Evolutionary conservation across 2,797 vertebrate genomes (phyloP).

Genomic region (Diceros bicornis): DNA sequence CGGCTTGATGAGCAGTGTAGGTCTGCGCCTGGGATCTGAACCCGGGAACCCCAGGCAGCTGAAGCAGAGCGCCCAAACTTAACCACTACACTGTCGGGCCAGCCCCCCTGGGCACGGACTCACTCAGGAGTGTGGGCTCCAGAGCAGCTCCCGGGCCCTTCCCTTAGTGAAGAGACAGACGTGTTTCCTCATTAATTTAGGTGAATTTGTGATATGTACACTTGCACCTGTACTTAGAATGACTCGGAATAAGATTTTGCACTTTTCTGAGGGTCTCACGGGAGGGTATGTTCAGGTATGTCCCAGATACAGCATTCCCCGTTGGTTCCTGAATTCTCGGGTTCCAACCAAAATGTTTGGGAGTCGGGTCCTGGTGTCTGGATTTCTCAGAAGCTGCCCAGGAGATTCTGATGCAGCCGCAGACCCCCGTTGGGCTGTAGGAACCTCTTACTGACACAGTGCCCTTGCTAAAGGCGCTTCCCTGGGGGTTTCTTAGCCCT

Average conservation of each 20-base stretch:
- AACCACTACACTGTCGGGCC: too few species aligned
- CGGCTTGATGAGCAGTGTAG: too few species aligned
- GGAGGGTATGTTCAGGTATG: not conserved
- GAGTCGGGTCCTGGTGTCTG: not conserved
- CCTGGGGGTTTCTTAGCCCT: not conserved
- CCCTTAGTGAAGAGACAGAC: not conserved
- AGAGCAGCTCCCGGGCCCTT: too few species aligned
- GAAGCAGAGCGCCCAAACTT: too few species aligned
- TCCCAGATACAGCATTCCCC: not conserved
- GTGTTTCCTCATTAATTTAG: not conserved
- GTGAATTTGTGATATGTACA: not conserved
- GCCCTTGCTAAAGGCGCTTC: not conserved
- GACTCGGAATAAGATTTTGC: not conserved
- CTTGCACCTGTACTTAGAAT: constrained; percentile 1
- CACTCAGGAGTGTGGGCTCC: not conserved
- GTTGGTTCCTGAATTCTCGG: not conserved
- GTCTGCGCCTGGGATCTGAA: too few species aligned
- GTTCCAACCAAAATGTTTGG: not conserved
- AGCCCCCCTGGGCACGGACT: too few species aligned
- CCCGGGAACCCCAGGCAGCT: too few species aligned
- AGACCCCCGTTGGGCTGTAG: fast-evolving
- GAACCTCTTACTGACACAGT: not conserved
- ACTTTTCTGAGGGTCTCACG: not conserved
- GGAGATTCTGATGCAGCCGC: not conserved
- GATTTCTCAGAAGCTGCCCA: not conserved